A percentile compares a stretch with the other conserved stretches of the same genome.
Evolutionary conservation across 2,888 invertebrate species (phyloP).

Genomic region (Pedicia rivosa): DNA sequence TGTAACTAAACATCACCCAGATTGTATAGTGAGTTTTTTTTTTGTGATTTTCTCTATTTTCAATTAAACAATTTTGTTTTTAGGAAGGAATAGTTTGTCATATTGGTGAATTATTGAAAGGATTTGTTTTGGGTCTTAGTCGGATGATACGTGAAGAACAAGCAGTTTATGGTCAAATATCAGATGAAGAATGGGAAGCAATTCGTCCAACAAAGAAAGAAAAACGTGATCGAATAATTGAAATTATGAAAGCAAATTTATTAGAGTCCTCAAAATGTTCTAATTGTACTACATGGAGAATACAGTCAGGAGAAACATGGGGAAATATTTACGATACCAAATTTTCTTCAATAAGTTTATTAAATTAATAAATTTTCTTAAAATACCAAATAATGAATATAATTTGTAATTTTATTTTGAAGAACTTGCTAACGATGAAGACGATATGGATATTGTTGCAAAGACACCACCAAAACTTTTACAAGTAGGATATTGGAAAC

Average conservation of each 20-base stretch:
- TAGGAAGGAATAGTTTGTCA: constrained; percentile 54
- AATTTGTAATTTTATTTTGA: neutral
- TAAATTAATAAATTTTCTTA: neutral
- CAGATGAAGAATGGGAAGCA: constrained; percentile 75
- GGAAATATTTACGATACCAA: constrained; percentile 18
- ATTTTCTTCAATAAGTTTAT: neutral
- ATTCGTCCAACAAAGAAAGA: constrained; percentile 54
- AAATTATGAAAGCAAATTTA: constrained; percentile 41
- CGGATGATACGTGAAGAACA: constrained; percentile 51
- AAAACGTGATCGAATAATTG: constrained; percentile 44
- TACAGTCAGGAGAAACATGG: constrained; percentile 42
- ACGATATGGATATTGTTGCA: neutral
- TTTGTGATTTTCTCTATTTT: neutral
- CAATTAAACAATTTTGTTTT: constrained; percentile 11
- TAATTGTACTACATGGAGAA: constrained; percentile 39
- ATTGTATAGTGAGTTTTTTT: neutral
- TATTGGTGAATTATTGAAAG: constrained; percentile 45
- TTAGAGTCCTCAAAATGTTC: constrained; percentile 29
- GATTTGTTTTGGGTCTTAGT: constrained; percentile 51
- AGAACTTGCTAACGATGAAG: neutral
- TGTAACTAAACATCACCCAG: constrained; percentile 30
- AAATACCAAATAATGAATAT: neutral
- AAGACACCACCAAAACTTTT: constrained; percentile 18
- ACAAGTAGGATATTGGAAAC: constrained; percentile 58
- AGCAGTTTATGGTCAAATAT: constrained; percentile 55